Base-by-base conservation (phyloP, 2,113 vertebrate genomes). In the Calidris pygmaea region DNA sequence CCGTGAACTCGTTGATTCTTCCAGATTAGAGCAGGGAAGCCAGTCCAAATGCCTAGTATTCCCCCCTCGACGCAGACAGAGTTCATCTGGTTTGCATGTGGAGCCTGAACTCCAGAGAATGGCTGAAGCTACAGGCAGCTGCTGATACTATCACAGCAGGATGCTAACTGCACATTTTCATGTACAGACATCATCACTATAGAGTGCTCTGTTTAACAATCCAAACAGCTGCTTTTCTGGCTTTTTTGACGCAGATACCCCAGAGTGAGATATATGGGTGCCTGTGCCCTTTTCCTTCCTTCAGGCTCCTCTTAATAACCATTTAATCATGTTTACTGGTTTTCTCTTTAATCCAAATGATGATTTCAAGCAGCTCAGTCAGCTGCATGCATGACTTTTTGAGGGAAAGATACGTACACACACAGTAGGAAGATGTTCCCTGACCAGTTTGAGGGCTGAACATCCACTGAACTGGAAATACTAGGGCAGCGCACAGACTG, bases 291-390 rank as follows among this genome's bases (percentile, higher is more conserved):
- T 82, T 85, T 86, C 45, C 47, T 72, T 95, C 74, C 74, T 80
- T 77, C 83, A 87, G 67, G 35, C 68, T 82, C 12, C 37, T 91
- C 96, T 96, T 83, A 90, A 94, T 94, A 80, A n/a, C 50, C 71
- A 85, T 79, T 97, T 94, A 95, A 95, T 65, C 80, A 74, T 67
- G 71, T 96, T 85, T 66, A 68, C 29, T 87, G 30, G 56, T 96
- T 97, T 94, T 39, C 78, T 81, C 66, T 94, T 53, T 23, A 78
- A 79, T 89, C 81, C 89, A 96, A 95, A 86, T 2, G 13, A 55
- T 92, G 66, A 96, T 45, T 96, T 95, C 92, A 95, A 66, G 72
- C 74, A 90, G 82, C 50, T 97, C 79, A 93, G 86, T 52, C 90
- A 85, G 76, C 72, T 75, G 37, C 48, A 70, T 37, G 27, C 7